phyloP scores from a whole-genome alignment of 2,888 invertebrate genomes.

The Periphyllus acericola region DNA sequence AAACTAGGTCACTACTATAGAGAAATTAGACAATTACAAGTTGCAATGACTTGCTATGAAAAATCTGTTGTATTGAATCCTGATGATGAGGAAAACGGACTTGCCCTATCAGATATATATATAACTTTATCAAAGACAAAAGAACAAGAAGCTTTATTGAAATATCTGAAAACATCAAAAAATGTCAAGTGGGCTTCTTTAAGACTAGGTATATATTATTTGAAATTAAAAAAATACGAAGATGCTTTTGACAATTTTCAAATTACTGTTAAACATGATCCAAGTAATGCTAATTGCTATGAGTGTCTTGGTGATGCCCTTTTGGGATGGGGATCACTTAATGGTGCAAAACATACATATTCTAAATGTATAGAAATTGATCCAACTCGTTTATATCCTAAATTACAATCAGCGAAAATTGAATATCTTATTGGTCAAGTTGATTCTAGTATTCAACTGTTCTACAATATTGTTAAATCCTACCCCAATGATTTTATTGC shows the following conservation, averaged over 20 bases:
- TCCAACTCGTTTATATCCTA: slow-evolving; percentile 42
- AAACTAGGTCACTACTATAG: slow-evolving; percentile 50
- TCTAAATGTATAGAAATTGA: slow-evolving; percentile 48
- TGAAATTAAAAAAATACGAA: slow-evolving; percentile 43
- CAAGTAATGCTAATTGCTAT: slow-evolving; percentile 18
- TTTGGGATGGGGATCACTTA: slow-evolving; percentile 31
- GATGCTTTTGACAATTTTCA: slow-evolving; percentile 50
- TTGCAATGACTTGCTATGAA: slow-evolving; percentile 53
- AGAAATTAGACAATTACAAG: slow-evolving; percentile 39
- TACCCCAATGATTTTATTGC: slow-evolving; percentile 26
- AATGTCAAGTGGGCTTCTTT: slow-evolving; percentile 52
- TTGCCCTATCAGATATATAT: slow-evolving; percentile 39
- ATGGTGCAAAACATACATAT: slow-evolving; percentile 55
- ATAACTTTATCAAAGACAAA: slow-evolving; percentile 18
- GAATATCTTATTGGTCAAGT: slow-evolving; percentile 43
- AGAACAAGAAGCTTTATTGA: slow-evolving; percentile 50
- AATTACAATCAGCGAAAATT: slow-evolving; percentile 47
- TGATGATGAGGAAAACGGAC: slow-evolving; percentile 44
- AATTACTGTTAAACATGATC: slow-evolving; percentile 43
- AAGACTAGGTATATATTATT: slow-evolving; percentile 48
- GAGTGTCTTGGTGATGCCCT: slow-evolving; percentile 57
- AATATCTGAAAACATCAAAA: slow-evolving; percentile 40
- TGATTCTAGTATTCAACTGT: slow-evolving; percentile 47
- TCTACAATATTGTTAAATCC: slow-evolving; percentile 9
- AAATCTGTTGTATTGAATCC: slow-evolving; percentile 48